A percentile compares a stretch with the other conserved stretches of the same genome.
phyloP scores from a whole-genome alignment of 35 echinoderm and acorn worm species.

The Heliocidaris tuberculata region DNA sequence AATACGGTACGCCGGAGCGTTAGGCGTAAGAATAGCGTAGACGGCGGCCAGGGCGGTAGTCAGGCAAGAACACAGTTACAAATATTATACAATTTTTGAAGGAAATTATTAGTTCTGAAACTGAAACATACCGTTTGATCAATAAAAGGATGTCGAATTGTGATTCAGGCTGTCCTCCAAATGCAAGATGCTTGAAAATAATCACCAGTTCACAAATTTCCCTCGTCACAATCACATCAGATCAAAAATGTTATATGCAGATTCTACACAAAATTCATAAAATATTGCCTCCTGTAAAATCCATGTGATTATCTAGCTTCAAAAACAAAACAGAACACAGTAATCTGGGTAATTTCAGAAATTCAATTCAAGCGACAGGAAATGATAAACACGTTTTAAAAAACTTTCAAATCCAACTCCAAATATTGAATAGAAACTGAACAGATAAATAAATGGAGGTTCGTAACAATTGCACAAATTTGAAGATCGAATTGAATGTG shows the following conservation, averaged over 20 bases:
- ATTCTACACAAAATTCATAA: neutral
- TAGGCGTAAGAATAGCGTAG: neutral
- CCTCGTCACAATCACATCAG: neutral
- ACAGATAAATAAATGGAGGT: neutral
- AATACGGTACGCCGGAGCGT: neutral
- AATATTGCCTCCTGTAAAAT: neutral
- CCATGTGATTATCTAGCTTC: neutral
- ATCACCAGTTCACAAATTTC: neutral
- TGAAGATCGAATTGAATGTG: neutral
- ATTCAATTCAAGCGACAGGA: neutral
- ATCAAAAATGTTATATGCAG: neutral
- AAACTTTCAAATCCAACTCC: neutral
- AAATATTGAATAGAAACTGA: neutral
- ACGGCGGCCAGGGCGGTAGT: neutral
- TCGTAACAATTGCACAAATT: neutral
- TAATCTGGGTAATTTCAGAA: neutral
- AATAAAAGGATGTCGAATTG: neutral
- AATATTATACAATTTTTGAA: neutral
- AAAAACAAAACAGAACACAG: neutral
- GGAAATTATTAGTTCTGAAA: neutral
- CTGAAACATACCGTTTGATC: neutral
- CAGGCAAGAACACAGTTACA: neutral
- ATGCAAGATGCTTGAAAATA: neutral
- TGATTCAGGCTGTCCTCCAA: neutral
- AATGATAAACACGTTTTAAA: neutral